Evolutionary conservation across 2,888 invertebrate genomes (phyloP), one percentile per base, ranked within the genome.

Genomic region (Ptycholaimellus sp.): DNA sequence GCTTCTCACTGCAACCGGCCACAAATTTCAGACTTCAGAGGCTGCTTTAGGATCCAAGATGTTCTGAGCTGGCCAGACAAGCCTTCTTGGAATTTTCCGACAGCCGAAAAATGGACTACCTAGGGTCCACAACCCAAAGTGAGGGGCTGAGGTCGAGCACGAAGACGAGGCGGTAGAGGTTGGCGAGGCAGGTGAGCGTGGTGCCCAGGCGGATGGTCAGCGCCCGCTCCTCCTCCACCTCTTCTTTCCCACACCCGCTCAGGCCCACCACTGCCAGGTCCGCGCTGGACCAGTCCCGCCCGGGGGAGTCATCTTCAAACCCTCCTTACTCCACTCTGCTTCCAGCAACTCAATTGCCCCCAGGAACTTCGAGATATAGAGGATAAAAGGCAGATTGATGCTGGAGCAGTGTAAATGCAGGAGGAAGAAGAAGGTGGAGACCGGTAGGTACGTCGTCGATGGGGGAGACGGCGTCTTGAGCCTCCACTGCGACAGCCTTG

Each of bases 91-190:
- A n/a, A 5, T n/a, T n/a, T 37, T 5, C 7, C 9, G 14, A n/a
- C 16, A 7, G 16, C 2, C 19, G 11, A n/a, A 9, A 28, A n/a
- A 16, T 30, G 27, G n/a, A n/a, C n/a, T n/a, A n/a, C n/a, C n/a
- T n/a, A n/a, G n/a, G n/a, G n/a, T 11, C 5, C 19, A 31, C 5
- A 9, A 5, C 9, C 5, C 17, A 5, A 17, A 5, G 31, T 9
- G 76, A 76, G 9, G 76, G 75, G 54, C 76, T 76, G 56, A 77
- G 67, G 59, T 78, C 77, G 40, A 78, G 62, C 47, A 75, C 72
- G 54, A 73, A 74, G 33, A 73, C 74, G 46, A 75, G 67, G 43
- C 72, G 65, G 56, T 77, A 76, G 42, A 68, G 67, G 46, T 71
- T 68, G 17, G 75, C 70, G 29, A 77, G 59, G 58, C 74, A 76